Evolutionary conservation across 2,113 vertebrate genomes (phyloP), one percentile per base, ranked within the genome.

Genomic region (Piaya cayana): DNA sequence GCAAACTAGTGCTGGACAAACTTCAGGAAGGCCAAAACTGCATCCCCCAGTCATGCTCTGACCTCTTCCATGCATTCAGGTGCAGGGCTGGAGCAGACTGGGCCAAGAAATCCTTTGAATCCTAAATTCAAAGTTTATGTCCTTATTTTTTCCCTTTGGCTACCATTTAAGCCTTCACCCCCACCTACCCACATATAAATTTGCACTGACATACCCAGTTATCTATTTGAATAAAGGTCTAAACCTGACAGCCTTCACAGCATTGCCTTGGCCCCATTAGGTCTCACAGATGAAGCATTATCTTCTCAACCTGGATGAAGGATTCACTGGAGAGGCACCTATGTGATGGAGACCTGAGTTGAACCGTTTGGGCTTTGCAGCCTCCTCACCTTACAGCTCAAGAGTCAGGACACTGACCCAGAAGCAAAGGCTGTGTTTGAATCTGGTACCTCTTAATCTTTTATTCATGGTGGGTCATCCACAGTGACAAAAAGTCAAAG

Each of bases 391-490:
- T 4, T 2, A 20, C 70, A 79, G 82, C 27, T 79, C 75, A 67
- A 65, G 58, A 55, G 32, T 30, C 36, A 49, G 22, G 60, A 55
- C 4, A 0, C 6, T 86, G 77, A 64, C 42, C 74, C 81, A 82
- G 74, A 32, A 84, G 52, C 56, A 87, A 84, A 89, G 74, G 47
- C 62, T 89, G 39, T 8, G 0, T 82, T 68, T 52, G 62, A 85
- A 59, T 52, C 52, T 82, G 22, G 12, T 55, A 75, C 37, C 23
- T 81, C 69, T 74, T 76, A 8, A 91, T 82, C 72, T 91, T 92
- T 87, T 82, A 71, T 91, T 92, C 77, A 78, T 47, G 32, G 49
- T 59, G 62, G 65, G 34, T 91, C 84, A 91, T 12, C 60, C 43
- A 2, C 15, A 52, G 45, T 32, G 55, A 81, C 3, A 60, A 68